Evolutionary conservation across 2,113 vertebrate genomes (phyloP), one percentile per base, ranked within the genome.

Genomic region (Columbina picui): DNA sequence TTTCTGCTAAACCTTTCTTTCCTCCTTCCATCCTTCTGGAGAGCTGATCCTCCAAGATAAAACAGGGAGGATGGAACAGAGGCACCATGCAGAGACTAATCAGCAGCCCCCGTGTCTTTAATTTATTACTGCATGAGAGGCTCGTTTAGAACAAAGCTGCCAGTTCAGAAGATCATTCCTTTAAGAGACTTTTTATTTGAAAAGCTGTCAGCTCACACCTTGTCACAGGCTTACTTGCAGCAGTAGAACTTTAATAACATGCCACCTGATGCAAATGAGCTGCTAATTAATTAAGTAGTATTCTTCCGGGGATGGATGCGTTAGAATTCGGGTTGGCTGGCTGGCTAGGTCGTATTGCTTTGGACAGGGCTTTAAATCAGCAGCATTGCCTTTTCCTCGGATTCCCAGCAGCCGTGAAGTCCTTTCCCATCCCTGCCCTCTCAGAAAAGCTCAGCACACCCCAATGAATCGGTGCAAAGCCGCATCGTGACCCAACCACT

Each of bases 251-350:
- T 97, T 96, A 94, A 96, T 97, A 98, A 98, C 45, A 94, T 98
- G 96, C 92, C 91, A 92, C 96, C 96, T 97, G 93, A 96, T 98
- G 97, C 96, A 98, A 98, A 98, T 97, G 92, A 97, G 93, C 69
- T 96, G 94, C 96, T 98, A 98, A 98, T 98, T 98, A 98, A 98
- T 98, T 98, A 98, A 97, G 65, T 93, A 96, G 93, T 92, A 82
- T 91, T 97, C 97, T 98, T 98, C 89, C 6, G 52, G 95, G 97
- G 83, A 96, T 70, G 85, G 96, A 95, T 95, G 97, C 95, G 95
- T 97, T 95, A 96, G 94, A 84, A 92, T 96, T 89, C 90, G 94
- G 93, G 53, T 5, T 83, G 81, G 22, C 78, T 64, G 69, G 47
- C 53, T 65, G 84, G 60, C 2, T 53, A 90, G 84, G 75, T 60